A percentile compares a stretch with the other conserved stretches of the same genome.
Evolutionary conservation across 2,888 invertebrate genomes (phyloP).

Genomic region (Melanargia galathea): DNA sequence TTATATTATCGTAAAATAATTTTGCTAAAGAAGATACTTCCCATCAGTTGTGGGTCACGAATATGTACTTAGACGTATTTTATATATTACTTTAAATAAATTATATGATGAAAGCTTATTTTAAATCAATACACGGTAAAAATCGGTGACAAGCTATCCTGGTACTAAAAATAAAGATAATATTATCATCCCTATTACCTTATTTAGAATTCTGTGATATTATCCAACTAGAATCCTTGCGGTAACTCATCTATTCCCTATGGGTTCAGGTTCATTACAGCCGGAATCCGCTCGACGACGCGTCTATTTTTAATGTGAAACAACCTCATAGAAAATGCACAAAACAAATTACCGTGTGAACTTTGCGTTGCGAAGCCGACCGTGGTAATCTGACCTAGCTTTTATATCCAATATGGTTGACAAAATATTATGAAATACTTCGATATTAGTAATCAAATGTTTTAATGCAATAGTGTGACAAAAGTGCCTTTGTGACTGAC

Average conservation of each 20-base stretch:
- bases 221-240: not conserved
- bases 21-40: too few relatives aligned
- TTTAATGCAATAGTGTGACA: not conserved
- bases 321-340: constrained; percentile 5
- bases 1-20: too few relatives aligned
- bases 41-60: too few relatives aligned
- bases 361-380: not conserved
- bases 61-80: too few relatives aligned
- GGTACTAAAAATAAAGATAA: not conserved
- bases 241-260: not conserved
- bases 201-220: not conserved
- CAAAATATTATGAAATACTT: not conserved
- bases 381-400: constrained; percentile 3
- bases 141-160: not conserved
- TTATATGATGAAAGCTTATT: too few relatives aligned
- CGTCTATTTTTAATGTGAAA: constrained; percentile 14
- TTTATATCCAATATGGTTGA: constrained; percentile 5
- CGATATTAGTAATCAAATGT: not conserved
- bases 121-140: not conserved
- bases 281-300: not conserved
- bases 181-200: not conserved
- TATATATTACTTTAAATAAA: too few relatives aligned
- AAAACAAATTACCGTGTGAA: not conserved
- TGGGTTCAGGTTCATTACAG: constrained; percentile 2
- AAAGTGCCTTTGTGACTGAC: not conserved